Base-by-base conservation (phyloP, 2,113 vertebrate species). In the Crypturellus undulatus region DNA sequence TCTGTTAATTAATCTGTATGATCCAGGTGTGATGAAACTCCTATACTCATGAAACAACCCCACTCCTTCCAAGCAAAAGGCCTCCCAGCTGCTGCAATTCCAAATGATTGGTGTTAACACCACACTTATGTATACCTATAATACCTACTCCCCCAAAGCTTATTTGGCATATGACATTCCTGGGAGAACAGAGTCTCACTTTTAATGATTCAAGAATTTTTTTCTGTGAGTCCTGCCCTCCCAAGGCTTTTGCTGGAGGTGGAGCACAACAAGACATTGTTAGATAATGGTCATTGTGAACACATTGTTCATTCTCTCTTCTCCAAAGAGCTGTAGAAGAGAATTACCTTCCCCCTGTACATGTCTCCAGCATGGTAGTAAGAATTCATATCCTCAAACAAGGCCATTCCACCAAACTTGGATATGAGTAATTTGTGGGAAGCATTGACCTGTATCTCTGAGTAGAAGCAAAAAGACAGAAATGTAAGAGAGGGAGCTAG, bases 311-410 rank as follows among this genome's bases (percentile, higher is more conserved):
- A 49, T 0, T 0, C 3, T 77, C 6, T 73, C 36, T 18, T 45
- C 38, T 90, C 49, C 72, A 64, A 75, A 95, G 65, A 20, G 18
- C n/a, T 52, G 11, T 43, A 89, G 78, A 25, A 49, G 45, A 10
- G 28, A 68, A 75, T 96, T 96, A 98, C 97, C 97, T 97, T 98
- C 38, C 97, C 96, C 9, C 17, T 90, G 94, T 97, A 98, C 40
- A 79, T 79, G 49, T 96, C 95, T 81, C 90, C 97, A 68, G 84
- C 10, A 42, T 96, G 95, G 84, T 98, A 98, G 81, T 96, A 97
- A 59, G 92, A 54, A 60, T 96, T 96, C 84, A 96, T 85, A 40
- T 89, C 95, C 70, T 92, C 68, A 64, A 97, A 97, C 64, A 82
- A 92, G 30, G 84, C 93, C 32, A 91, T 92, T 63, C 95, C 96